A percentile compares a stretch with the other conserved stretches of the same genome.
These are phyloP conservation scores for Scomber scombrus DNA, from an alignment of 2,113 vertebrate species.

Conservation along the genomic window DNA sequence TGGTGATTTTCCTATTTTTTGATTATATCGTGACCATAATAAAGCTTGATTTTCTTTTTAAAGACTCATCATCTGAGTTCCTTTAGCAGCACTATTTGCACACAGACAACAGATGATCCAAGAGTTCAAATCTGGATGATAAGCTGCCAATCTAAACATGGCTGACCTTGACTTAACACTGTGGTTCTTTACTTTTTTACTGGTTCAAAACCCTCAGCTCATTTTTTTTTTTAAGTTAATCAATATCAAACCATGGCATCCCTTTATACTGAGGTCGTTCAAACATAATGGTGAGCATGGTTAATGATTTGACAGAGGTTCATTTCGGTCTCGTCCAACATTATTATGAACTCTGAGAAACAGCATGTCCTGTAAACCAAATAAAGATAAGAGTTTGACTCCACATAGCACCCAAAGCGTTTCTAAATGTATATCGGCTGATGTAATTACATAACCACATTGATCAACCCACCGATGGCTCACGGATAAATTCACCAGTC, in stretches of 20 bases:
- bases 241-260: not conserved
- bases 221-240: not conserved
- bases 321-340: slow-evolving; percentile 23
- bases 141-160: slow-evolving; percentile 22
- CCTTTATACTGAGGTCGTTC: not conserved
- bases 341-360: slow-evolving; percentile 24
- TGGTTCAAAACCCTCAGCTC: not conserved
- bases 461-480: slow-evolving; percentile 30
- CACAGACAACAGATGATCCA: not conserved
- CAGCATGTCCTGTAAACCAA: slow-evolving; percentile 71
- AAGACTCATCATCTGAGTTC: not conserved
- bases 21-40: not conserved
- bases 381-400: slow-evolving; percentile 77
- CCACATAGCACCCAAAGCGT: slow-evolving; percentile 33
- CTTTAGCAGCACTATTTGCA: not conserved
- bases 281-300: not conserved
- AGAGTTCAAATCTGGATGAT: not conserved
- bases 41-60: not conserved
- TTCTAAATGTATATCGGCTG: slow-evolving; percentile 67
- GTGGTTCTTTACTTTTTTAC: not conserved
- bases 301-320: slow-evolving; percentile 52
- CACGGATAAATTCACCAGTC: slow-evolving; percentile 66
- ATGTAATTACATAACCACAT: slow-evolving; percentile 52
- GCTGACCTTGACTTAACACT: not conserved
- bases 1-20: not conserved